Conservation (phyloP, 2,113 vertebrate species). For the Anthoscopus minutus region DNA sequence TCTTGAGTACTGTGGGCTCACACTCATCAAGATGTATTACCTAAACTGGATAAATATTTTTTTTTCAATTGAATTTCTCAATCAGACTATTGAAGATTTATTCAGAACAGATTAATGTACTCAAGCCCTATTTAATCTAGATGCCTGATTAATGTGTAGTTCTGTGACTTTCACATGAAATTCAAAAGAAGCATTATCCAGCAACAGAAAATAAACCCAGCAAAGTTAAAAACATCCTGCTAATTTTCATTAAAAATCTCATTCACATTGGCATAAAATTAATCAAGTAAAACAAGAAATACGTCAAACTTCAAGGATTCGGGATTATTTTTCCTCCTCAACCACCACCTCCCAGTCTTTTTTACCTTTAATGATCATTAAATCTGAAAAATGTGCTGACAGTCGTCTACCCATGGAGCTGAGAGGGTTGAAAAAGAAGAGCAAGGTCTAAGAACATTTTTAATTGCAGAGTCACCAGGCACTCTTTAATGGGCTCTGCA, state of each 20-base stretch:
- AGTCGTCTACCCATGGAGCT: background rate
- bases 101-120: background rate
- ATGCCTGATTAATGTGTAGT: background rate
- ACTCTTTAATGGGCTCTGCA: background rate
- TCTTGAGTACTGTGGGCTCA: background rate
- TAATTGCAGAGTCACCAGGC: background rate
- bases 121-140: background rate
- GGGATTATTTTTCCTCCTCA: background rate
- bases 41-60: background rate
- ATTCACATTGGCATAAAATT: background rate
- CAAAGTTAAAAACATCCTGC: background rate
- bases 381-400: background rate
- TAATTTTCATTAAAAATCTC: background rate
- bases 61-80: background rate
- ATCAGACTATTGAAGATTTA: background rate
- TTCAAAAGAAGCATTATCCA: background rate
- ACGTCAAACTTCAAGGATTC: background rate
- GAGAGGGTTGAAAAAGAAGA: background rate
- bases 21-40: background rate
- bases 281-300: background rate
- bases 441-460: background rate
- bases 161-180: background rate
- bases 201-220: background rate
- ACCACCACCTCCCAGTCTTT: fast-evolving
- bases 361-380: background rate